These are phyloP conservation scores for Toxotes lorentzi DNA, from an alignment of 2,797 vertebrate genomes.

Conservation along the genomic window DNA sequence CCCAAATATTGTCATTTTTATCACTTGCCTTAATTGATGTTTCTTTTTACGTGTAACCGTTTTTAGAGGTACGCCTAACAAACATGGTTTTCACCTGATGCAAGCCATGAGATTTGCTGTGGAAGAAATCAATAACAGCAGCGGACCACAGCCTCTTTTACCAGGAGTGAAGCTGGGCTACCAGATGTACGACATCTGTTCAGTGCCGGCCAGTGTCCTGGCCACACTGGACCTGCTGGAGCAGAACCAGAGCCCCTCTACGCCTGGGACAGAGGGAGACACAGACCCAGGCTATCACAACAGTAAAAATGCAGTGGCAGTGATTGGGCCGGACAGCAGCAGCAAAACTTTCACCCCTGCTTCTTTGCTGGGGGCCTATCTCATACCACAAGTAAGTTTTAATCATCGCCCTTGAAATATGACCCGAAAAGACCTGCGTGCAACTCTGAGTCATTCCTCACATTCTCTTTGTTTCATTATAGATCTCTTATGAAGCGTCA, in stretches of 20 bases:
- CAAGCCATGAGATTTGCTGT: conserved; percentile 87
- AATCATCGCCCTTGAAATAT: not conserved
- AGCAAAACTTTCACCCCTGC: conserved; percentile 82
- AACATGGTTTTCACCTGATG: conserved; percentile 84
- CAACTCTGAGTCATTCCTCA: not conserved
- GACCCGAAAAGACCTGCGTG: not conserved
- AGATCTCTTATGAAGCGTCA: conserved; percentile 88
- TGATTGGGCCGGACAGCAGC: conserved; percentile 89
- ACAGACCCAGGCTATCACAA: conserved; percentile 8
- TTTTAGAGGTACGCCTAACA: conserved; percentile 77
- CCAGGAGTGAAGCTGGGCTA: conserved; percentile 88
- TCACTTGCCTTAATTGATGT: not conserved
- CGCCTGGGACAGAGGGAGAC: not conserved
- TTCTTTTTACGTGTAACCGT: not conserved
- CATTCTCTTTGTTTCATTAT: conserved; percentile 5
- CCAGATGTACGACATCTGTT: conserved; percentile 87
- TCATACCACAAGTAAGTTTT: conserved; percentile 86
- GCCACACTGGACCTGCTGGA: conserved; percentile 82
- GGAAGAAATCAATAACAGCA: conserved; percentile 85
- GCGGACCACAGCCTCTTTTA: conserved; percentile 65
- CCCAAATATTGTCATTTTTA: not conserved
- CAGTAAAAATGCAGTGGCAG: conserved; percentile 70
- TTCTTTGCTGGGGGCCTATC: conserved; percentile 81
- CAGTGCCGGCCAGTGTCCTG: conserved; percentile 76
- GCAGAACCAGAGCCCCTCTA: conserved; percentile 44